A percentile compares a stretch with the other conserved stretches of the same genome.
Conservation (phyloP, 2,113 vertebrate genomes). For the Tetraodon nigroviridis region DNA sequence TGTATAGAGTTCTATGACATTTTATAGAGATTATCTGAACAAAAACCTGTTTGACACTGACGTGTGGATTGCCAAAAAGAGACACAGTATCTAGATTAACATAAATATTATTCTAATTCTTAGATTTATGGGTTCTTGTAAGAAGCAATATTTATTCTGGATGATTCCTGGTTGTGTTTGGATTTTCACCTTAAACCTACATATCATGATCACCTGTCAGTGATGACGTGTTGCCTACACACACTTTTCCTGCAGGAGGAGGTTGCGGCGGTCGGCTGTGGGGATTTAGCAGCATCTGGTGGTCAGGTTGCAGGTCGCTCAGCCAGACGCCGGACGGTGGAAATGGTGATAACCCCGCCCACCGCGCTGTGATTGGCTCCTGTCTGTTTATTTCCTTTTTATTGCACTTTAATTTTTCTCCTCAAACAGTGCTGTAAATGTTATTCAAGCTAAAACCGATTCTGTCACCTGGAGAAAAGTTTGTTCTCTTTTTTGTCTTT, state of each 20-base stretch:
- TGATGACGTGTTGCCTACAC: slow-evolving; percentile 54
- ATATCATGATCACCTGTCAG: slow-evolving; percentile 56
- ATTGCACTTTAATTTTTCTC: too few relatives aligned
- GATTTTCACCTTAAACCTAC: slow-evolving; percentile 52
- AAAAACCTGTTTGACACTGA: slow-evolving; percentile 56
- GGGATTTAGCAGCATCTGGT: not conserved
- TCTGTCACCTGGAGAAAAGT: too few relatives aligned
- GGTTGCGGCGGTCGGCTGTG: too few relatives aligned
- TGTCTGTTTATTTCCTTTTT: too few relatives aligned
- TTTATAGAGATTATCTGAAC: slow-evolving; percentile 74
- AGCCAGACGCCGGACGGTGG: too few relatives aligned
- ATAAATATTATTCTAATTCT: not conserved
- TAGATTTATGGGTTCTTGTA: slow-evolving; percentile 69
- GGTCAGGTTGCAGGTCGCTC: not conserved
- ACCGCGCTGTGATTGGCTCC: not conserved
- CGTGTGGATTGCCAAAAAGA: slow-evolving; percentile 74
- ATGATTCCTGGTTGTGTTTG: slow-evolving; percentile 67
- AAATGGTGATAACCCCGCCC: too few relatives aligned
- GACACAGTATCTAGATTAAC: slow-evolving; percentile 51
- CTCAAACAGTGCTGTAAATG: too few relatives aligned
- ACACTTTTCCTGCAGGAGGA: not conserved
- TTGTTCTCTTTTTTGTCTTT: too few relatives aligned
- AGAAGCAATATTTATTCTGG: slow-evolving; percentile 78
- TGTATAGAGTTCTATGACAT: slow-evolving; percentile 78
- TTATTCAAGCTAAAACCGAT: too few relatives aligned